These are phyloP conservation scores for Raja brachyura DNA, from an alignment of 2,113 vertebrate species.

Conservation along the genomic window DNA sequence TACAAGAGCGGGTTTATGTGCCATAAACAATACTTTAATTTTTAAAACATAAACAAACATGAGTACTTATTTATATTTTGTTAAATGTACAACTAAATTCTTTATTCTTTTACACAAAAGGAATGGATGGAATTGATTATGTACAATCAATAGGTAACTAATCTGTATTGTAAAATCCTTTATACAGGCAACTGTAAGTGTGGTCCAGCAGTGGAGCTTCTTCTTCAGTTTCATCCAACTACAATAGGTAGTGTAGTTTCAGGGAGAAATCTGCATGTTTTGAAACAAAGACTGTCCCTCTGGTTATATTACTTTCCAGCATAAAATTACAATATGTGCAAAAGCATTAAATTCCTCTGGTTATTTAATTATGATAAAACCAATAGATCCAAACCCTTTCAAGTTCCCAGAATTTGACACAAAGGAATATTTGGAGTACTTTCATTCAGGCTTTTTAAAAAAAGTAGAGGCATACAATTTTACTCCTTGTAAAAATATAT, in stretches of 20 bases:
- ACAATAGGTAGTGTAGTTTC: not conserved
- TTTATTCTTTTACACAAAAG: constrained; percentile 72
- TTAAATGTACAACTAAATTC: constrained; percentile 70
- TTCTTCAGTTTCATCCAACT: constrained; percentile 36
- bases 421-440: constrained; percentile 13
- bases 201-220: constrained; percentile 29
- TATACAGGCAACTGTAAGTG: constrained; percentile 1
- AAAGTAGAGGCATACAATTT: constrained; percentile 30
- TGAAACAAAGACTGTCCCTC: constrained; percentile 13
- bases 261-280: not conserved
- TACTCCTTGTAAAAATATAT: constrained; percentile 31
- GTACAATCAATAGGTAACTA: constrained; percentile 68
- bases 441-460: constrained; percentile 15
- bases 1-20: not conserved
- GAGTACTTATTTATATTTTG: constrained; percentile 53
- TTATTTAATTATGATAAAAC: constrained; percentile 27
- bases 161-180: constrained; percentile 50
- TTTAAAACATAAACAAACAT: constrained; percentile 22
- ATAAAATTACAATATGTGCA: constrained; percentile 19
- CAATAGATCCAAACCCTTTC: not conserved
- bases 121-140: constrained; percentile 66
- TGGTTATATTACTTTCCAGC: not conserved
- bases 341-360: constrained; percentile 25
- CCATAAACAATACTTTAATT: constrained; percentile 28
- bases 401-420: constrained; percentile 27